Base-by-base conservation (phyloP, 37 sponge, comb jelly and placozoan species). In the Chondrilla cf. caribensis region DNA sequence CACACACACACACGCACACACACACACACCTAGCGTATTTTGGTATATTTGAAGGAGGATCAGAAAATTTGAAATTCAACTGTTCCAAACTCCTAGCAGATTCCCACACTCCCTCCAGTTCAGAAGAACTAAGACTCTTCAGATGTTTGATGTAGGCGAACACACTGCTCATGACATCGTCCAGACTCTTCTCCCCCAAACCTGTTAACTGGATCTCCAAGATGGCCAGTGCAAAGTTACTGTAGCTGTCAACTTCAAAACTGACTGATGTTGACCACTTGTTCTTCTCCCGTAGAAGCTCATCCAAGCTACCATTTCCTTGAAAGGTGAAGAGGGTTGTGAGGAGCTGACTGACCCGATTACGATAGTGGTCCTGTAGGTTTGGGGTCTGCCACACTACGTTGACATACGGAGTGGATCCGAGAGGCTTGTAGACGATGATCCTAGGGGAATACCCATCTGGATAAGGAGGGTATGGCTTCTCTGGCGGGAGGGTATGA, bases 351-450 rank as follows among this genome's bases (percentile, higher is more conserved):
- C 55, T 5, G 26, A 89, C 60, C 22, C 38, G 59, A 19, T 78
- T 75, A 6, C 83, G 32, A 37, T 91, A 84, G 33, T 55, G 8
- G 7, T 38, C 1, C 25, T 84, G 70, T n/a, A 87, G 38, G 25
- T 58, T 9, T 71, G 0, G 58, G 65, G 26, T 58, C 78, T 91
- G 92, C 88, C 88, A 91, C 80, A 66, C 59, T 36, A 91, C 67
- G 0, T 51, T 18, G 22, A 91, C 67, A 15, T 19, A 58, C 64
- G 84, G 33, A 6, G 70, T 62, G 41, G 67, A 26, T 36, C 84
- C 80, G 19, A 82, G 85, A 4, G 92, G 88, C 29, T 58, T 47
- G 66, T 84, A 87, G 83, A 79, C 37, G n/a, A 85, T 57, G 18
- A 91, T 67, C 32, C 55, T 81, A 0, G 76, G 73, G 32, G 57